Evolutionary conservation across 2,888 invertebrate species (phyloP).

Genomic region (Lordiphosa andalusiaca): DNA sequence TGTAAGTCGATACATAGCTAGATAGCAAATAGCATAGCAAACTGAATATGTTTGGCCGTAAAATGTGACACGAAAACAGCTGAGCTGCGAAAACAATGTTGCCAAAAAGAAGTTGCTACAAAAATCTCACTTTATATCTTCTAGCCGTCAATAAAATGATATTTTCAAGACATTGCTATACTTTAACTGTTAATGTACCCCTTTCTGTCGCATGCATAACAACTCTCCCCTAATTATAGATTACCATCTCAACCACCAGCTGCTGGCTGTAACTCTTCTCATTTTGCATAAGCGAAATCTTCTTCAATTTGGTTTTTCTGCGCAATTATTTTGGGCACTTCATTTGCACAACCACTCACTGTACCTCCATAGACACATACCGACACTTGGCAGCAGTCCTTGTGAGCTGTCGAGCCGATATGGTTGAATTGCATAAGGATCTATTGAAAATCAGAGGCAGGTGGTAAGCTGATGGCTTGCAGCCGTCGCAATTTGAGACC

Average conservation of each 20-base stretch:
- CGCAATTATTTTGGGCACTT: constrained; percentile 30
- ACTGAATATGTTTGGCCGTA: too few relatives aligned
- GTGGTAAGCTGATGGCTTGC: constrained; percentile 45
- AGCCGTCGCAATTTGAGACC: constrained; percentile 55
- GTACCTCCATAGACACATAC: neutral
- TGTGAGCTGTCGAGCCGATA: constrained; percentile 2
- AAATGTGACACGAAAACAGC: too few relatives aligned
- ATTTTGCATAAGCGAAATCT: constrained; percentile 3
- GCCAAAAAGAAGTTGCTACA: too few relatives aligned
- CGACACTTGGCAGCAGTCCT: constrained; percentile 41
- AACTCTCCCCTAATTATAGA: neutral
- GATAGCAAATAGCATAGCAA: too few relatives aligned
- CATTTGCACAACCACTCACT: constrained; percentile 32
- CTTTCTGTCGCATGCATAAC: neutral
- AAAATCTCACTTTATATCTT: too few relatives aligned
- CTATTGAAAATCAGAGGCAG: constrained; percentile 31
- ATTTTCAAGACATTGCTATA: too few relatives aligned
- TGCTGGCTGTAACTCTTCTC: neutral
- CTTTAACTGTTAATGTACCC: too few relatives aligned
- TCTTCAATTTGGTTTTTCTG: constrained; percentile 16
- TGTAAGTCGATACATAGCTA: too few relatives aligned
- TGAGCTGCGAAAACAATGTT: too few relatives aligned
- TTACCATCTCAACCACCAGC: neutral
- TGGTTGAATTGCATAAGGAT: constrained; percentile 9
- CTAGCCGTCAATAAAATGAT: too few relatives aligned